Conservation (phyloP, 2,888 invertebrate genomes). For the Mycalesis mineus region DNA sequence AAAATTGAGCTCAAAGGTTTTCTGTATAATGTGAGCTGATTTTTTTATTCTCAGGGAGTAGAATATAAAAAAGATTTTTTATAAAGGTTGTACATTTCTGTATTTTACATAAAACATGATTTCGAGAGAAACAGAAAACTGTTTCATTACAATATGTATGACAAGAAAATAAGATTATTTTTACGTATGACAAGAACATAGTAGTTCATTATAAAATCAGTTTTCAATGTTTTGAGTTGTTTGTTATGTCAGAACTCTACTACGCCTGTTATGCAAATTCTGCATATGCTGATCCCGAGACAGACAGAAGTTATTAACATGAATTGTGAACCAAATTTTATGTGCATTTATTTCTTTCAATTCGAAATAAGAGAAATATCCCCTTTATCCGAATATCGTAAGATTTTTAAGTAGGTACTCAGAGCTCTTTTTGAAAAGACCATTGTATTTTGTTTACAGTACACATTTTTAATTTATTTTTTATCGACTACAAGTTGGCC, state of each 20-base stretch:
- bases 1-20: too few species aligned
- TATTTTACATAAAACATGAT: too few species aligned
- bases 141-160: not conserved
- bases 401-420: not conserved
- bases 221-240: constrained; percentile 11
- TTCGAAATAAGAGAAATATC: constrained; percentile 32
- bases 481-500: too few species aligned
- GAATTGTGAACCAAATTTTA: constrained; percentile 69
- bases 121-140: too few species aligned
- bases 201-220: not conserved
- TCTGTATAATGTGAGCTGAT: too few species aligned
- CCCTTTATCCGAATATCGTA: not conserved
- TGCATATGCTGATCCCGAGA: constrained; percentile 44
- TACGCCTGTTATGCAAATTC: constrained; percentile 65
- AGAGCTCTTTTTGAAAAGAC: not conserved
- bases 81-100: too few species aligned
- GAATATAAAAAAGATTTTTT: too few species aligned
- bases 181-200: not conserved
- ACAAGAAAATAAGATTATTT: not conserved
- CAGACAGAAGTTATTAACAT: constrained; percentile 45
- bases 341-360: constrained; percentile 68
- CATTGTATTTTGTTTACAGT: not conserved
- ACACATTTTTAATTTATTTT: not conserved
- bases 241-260: constrained; percentile 32
- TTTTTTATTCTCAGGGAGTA: too few species aligned